Base-by-base conservation (phyloP, 1,140 invertebrate species). In the Chelonus insularis region DNA sequence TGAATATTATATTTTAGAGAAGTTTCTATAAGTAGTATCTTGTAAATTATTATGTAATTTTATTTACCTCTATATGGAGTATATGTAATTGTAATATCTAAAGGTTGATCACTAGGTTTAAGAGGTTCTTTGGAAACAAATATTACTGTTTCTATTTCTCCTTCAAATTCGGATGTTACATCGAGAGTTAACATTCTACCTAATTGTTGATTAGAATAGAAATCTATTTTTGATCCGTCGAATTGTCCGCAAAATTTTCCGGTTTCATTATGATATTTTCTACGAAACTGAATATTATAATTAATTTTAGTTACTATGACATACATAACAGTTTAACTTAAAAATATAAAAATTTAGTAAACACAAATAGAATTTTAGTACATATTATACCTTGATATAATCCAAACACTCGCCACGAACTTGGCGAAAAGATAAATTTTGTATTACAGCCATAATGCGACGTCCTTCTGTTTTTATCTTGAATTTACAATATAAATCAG, bases 361-460 rank as follows among this genome's bases (percentile, higher is more conserved):
- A 34, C n/a, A 34, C 32, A 2, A 34, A 34, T 34, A 34, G n/a
- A 41, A 8, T 4, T 41, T 14, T 41, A n/a, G 11, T n/a, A n/a
- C n/a, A n/a, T n/a, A n/a, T n/a, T n/a, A n/a, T 59, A 78, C 76
- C 61, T 63, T 65, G 21, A 79, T 60, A 41, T 73, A 78, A 63
- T 79, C 77, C 9, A 77, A 11, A 25, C 77, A 79, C 1, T 63
- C 21, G 3, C 50, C 63, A 4, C 55, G 67, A 37, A 71, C 69
- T 5, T 37, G 57, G 21, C 77, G 64, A 3, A 79, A 68, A 37
- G 68, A 70, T 65, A 78, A 70, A 29, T 61, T 72, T 37, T 79
- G 76, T 18, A 79, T 67, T 2, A 78, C 74, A n/a, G 67, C 74
- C 16, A 77, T 74, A 1, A 79, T 32, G 4, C 72, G 68, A 0